Evolutionary conservation across 2,113 vertebrate genomes (phyloP).

Genomic region (Anthoscopus minutus): DNA sequence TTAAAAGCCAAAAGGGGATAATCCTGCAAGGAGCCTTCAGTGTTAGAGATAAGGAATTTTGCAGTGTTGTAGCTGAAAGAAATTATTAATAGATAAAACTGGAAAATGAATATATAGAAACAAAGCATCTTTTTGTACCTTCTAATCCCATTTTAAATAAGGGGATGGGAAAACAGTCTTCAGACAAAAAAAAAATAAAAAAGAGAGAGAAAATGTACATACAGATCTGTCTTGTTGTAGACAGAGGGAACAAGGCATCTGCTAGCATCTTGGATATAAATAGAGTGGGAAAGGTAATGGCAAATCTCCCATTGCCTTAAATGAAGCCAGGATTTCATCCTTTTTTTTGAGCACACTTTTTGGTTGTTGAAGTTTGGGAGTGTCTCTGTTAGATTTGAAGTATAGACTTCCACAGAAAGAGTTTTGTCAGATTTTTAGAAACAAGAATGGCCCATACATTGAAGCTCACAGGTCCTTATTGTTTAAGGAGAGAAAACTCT

Average conservation of each 20-base stretch:
- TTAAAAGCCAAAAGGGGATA: background rate
- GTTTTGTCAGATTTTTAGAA: background rate
- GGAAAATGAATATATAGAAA: background rate
- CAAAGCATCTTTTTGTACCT: background rate
- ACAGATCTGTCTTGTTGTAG: constrained; percentile 24
- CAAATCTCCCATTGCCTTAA: constrained; percentile 47
- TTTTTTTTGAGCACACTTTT: constrained; percentile 20
- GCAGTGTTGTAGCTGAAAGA: background rate
- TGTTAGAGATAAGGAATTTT: background rate
- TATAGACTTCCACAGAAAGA: background rate
- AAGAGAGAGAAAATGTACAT: background rate
- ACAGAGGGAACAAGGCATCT: constrained; percentile 56
- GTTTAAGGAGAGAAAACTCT: background rate
- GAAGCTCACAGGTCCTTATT: background rate
- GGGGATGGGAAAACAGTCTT: background rate
- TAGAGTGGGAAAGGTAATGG: constrained; percentile 63
- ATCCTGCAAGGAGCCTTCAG: background rate
- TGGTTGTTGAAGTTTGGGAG: background rate
- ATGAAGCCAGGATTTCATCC: constrained; percentile 41
- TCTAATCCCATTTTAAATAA: background rate
- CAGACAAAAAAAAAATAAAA: background rate
- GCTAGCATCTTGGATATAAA: constrained; percentile 34
- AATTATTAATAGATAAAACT: background rate
- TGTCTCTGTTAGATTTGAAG: background rate
- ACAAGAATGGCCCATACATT: background rate